phyloP scores from a whole-genome alignment of 2,797 vertebrate species.

The Xyrichtys novacula region DNA sequence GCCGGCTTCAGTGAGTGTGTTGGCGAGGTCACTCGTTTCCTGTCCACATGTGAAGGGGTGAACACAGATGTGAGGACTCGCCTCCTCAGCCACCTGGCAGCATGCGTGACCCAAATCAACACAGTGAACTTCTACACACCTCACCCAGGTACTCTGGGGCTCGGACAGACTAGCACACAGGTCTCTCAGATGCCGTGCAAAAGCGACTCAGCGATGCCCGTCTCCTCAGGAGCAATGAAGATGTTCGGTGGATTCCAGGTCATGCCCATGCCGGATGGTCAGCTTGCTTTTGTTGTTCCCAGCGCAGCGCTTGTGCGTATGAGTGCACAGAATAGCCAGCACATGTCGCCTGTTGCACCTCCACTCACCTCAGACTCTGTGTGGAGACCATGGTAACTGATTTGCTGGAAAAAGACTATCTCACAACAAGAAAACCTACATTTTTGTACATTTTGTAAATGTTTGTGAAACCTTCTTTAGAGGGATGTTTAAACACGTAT shows the following conservation, averaged over 20 bases:
- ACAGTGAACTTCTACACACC: slow-evolving; percentile 84
- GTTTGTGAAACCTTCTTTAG: slow-evolving; percentile 74
- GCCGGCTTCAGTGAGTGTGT: slow-evolving; percentile 95
- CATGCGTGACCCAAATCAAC: slow-evolving; percentile 93
- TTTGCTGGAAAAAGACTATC: slow-evolving; percentile 37
- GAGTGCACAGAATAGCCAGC: slow-evolving; percentile 65
- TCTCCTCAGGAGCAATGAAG: slow-evolving; percentile 83
- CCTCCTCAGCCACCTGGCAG: slow-evolving; percentile 92
- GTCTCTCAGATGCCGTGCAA: slow-evolving; percentile 84
- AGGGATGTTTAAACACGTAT: slow-evolving; percentile 82
- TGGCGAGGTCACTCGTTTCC: slow-evolving; percentile 93
- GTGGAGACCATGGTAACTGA: slow-evolving; percentile 93
- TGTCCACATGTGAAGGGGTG: slow-evolving; percentile 94
- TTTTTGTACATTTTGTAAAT: slow-evolving; percentile 83
- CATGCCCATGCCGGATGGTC: slow-evolving; percentile 90
- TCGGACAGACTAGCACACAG: slow-evolving; percentile 77
- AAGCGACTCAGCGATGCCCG: slow-evolving; percentile 48
- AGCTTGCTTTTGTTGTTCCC: slow-evolving; percentile 93
- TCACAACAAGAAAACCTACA: slow-evolving; percentile 8
- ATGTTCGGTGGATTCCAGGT: slow-evolving; percentile 91
- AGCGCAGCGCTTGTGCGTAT: slow-evolving; percentile 86
- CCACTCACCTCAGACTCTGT: slow-evolving; percentile 89
- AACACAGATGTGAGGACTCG: slow-evolving; percentile 91
- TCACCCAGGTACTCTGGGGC: slow-evolving; percentile 57
- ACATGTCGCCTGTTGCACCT: slow-evolving; percentile 82